Evolutionary conservation across 2,888 invertebrate genomes (phyloP), one percentile per base, ranked within the genome.

Genomic region (Heliconius aoede): DNA sequence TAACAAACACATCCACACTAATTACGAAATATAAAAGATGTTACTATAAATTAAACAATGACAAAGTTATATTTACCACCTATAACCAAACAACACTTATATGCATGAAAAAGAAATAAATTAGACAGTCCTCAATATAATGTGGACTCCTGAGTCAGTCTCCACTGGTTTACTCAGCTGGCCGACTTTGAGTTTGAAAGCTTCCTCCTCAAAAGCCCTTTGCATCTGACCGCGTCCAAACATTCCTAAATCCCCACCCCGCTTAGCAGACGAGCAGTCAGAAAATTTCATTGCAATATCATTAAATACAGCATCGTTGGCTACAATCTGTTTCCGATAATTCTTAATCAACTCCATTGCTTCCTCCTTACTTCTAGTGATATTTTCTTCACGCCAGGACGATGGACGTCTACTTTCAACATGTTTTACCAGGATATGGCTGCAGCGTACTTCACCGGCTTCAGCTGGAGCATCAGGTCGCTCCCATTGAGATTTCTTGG

Each of bases 401-500:
- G 98, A 97, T 0, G 99, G 99, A 28, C 99, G 95, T 30, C 99
- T 95, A 61, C 99, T 99, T 46, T 97, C 97, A 62, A 95, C 95
- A 86, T 99, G 99, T 91, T 99, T 99, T 7, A 99, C 99, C 77
- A 99, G 95, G 74, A 99, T 95, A 92, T 99, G 99, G 78, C 98
- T 98, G 90, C 98, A 98, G 83, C 97, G 97, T 18, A 99, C 98
- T 90, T 95, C 83, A 85, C 95, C 86, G 86, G 94, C 86, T 95
- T 97, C 96, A 0, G 98, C 98, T 5, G 98, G 96, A 76, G 97
- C 97, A 65, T 97, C 97, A 0, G 99, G 99, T 36, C 96, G 95
- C 84, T 99, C 99, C 99, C 99, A 99, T 88, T 99, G 99, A 75
- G 98, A 99, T 89, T 99, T 98, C 92, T 99, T 99, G 65, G 99